phyloP scores from a whole-genome alignment of 1,140 invertebrate genomes.

The Drosophila watanabei region DNA sequence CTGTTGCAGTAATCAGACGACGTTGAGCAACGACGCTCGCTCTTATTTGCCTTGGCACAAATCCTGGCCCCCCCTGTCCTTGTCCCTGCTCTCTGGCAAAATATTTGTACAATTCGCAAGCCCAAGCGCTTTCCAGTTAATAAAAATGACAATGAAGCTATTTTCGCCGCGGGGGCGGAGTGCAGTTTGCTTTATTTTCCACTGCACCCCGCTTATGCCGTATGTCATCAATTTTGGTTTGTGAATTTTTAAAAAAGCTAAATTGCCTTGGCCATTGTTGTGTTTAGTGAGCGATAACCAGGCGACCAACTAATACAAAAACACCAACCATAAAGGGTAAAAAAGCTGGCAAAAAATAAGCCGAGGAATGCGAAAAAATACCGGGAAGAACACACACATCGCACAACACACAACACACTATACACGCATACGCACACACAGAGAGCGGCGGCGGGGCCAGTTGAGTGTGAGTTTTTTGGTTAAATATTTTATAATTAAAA shows the following conservation, averaged over 20 bases:
- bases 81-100: slow-evolving; percentile 61
- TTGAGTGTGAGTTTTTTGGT: slow-evolving; percentile 84
- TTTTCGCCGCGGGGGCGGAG: slow-evolving; percentile 31
- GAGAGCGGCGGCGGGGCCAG: slow-evolving; percentile 13
- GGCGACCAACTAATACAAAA: slow-evolving; percentile 61
- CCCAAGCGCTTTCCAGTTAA: slow-evolving; percentile 68
- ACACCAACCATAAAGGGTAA: background rate
- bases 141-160: slow-evolving; percentile 81
- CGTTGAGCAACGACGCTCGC: slow-evolving; percentile 29
- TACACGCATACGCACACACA: slow-evolving; percentile 8
- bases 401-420: background rate
- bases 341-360: slow-evolving; percentile 15
- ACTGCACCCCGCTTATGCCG: background rate
- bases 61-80: slow-evolving; percentile 65
- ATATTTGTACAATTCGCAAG: slow-evolving; percentile 82
- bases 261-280: slow-evolving; percentile 78
- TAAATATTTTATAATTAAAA: slow-evolving; percentile 86
- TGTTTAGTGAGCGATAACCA: slow-evolving; percentile 77
- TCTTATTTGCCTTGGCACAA: slow-evolving; percentile 75
- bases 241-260: slow-evolving; percentile 80
- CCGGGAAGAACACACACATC: slow-evolving; percentile 17
- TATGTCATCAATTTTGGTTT: slow-evolving; percentile 77
- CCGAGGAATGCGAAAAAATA: slow-evolving; percentile 33
- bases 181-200: slow-evolving; percentile 25
- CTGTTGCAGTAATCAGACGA: slow-evolving; percentile 75